These are phyloP conservation scores for Pristionchus arcanus DNA, from an alignment of 2,888 invertebrate species.

Conservation along the genomic window DNA sequence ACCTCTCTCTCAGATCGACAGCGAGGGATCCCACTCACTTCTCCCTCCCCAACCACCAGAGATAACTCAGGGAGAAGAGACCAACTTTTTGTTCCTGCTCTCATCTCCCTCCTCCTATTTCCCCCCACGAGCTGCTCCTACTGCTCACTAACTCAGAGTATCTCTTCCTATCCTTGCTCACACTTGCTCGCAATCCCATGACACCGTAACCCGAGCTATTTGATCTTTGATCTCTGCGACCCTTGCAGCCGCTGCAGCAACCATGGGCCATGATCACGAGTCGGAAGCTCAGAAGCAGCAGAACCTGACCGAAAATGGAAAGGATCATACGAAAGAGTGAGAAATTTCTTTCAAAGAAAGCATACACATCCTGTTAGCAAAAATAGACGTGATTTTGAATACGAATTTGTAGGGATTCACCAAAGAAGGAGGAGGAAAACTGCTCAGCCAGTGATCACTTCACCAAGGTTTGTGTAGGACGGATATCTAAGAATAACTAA, in stretches of 20 bases:
- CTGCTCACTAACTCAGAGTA: constrained; percentile 2
- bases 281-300: constrained; percentile 37
- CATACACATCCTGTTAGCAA: background rate
- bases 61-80: background rate
- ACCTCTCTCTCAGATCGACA: constrained; percentile 2
- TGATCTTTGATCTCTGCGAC: background rate
- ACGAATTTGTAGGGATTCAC: background rate
- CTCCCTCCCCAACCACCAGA: background rate
- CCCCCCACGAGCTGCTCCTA: background rate
- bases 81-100: background rate
- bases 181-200: background rate
- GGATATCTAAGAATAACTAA: background rate
- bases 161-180: background rate
- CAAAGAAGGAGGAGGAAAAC: background rate
- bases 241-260: background rate
- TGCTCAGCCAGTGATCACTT: constrained; percentile 55
- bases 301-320: background rate
- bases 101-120: background rate
- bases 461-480: constrained; percentile 38
- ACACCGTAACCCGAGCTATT: constrained; percentile 5
- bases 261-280: constrained; percentile 33
- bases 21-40: background rate
- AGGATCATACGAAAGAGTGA: background rate
- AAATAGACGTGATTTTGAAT: background rate
- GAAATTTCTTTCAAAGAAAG: background rate